Evolutionary conservation across 2,888 invertebrate species (phyloP).

Genomic region (Deilephila elpenor): DNA sequence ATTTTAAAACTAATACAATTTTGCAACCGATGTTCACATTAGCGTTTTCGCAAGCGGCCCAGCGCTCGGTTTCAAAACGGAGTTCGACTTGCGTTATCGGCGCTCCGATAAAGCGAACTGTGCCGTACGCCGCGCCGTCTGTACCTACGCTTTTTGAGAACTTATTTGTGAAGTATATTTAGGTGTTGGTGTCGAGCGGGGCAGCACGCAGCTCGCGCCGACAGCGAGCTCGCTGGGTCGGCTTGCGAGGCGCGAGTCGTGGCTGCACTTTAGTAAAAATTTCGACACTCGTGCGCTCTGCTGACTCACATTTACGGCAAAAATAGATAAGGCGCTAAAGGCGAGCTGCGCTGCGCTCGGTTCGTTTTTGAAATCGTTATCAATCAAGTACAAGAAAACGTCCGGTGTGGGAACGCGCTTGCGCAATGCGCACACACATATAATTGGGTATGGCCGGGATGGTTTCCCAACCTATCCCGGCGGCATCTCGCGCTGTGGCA

Average conservation of each 20-base stretch:
- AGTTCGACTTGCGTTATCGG: slow-evolving; percentile 83
- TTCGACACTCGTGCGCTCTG: slow-evolving; percentile 31
- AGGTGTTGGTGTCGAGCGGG: slow-evolving; percentile 35
- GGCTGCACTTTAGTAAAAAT: slow-evolving; percentile 30
- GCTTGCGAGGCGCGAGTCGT: not conserved
- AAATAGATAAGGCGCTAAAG: slow-evolving; percentile 39
- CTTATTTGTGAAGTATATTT: slow-evolving; percentile 67
- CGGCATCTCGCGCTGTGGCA: slow-evolving; percentile 79
- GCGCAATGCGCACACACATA: slow-evolving; percentile 72
- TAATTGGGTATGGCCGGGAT: slow-evolving; percentile 81
- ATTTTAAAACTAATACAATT: slow-evolving; percentile 83
- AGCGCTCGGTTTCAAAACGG: slow-evolving; percentile 81
- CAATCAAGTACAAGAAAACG: slow-evolving; percentile 68
- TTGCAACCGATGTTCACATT: slow-evolving; percentile 85
- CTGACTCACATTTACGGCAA: slow-evolving; percentile 35
- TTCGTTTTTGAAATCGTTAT: slow-evolving; percentile 50
- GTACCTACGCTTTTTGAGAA: slow-evolving; percentile 71
- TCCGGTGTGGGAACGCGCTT: slow-evolving; percentile 60
- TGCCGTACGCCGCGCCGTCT: slow-evolving; percentile 60
- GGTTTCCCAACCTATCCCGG: slow-evolving; percentile 83
- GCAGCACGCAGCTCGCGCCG: slow-evolving; percentile 9
- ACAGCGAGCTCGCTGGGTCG: slow-evolving; percentile 29
- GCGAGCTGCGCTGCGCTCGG: slow-evolving; percentile 38
- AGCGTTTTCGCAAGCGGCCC: slow-evolving; percentile 85
- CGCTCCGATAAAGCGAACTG: slow-evolving; percentile 79